These are phyloP conservation scores for Listronotus bonariensis DNA, from an alignment of 1,140 invertebrate genomes.

Conservation along the genomic window DNA sequence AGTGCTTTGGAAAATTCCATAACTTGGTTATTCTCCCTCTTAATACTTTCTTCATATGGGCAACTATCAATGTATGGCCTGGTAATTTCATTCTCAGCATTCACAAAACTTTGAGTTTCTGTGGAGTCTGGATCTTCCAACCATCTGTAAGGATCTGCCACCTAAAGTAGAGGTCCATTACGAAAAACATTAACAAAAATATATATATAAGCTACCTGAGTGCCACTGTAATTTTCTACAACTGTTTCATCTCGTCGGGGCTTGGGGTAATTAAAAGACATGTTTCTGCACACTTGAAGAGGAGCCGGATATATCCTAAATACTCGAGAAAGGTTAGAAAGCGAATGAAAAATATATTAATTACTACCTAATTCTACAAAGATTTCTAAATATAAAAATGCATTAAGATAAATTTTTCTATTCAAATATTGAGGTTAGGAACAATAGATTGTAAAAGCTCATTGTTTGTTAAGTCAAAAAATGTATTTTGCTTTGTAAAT, in stretches of 20 bases:
- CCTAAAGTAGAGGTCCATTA: slow-evolving; percentile 58
- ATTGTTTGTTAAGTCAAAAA: too few species aligned
- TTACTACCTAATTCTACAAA: too few species aligned
- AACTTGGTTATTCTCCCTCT: slow-evolving; percentile 81
- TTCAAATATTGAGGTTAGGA: too few species aligned
- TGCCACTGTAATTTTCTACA: slow-evolving; percentile 81
- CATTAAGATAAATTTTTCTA: too few species aligned
- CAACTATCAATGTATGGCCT: slow-evolving; percentile 83
- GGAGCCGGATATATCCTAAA: not conserved
- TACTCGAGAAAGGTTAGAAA: too few species aligned
- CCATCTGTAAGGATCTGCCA: slow-evolving; percentile 94
- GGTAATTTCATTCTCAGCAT: slow-evolving; percentile 89
- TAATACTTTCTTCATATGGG: slow-evolving; percentile 72
- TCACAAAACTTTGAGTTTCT: slow-evolving; percentile 91
- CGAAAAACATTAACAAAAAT: not conserved
- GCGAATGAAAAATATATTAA: too few species aligned
- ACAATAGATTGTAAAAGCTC: too few species aligned
- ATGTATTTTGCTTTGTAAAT: too few species aligned
- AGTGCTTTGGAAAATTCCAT: slow-evolving; percentile 96
- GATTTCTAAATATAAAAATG: too few species aligned
- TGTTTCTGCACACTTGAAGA: slow-evolving; percentile 9
- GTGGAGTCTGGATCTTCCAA: slow-evolving; percentile 92
- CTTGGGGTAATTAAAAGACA: slow-evolving; percentile 68
- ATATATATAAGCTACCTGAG: slow-evolving; percentile 66
- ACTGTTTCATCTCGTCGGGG: slow-evolving; percentile 77